phyloP scores from a whole-genome alignment of 1,140 invertebrate genomes.

The Frieseomelitta varia region DNA sequence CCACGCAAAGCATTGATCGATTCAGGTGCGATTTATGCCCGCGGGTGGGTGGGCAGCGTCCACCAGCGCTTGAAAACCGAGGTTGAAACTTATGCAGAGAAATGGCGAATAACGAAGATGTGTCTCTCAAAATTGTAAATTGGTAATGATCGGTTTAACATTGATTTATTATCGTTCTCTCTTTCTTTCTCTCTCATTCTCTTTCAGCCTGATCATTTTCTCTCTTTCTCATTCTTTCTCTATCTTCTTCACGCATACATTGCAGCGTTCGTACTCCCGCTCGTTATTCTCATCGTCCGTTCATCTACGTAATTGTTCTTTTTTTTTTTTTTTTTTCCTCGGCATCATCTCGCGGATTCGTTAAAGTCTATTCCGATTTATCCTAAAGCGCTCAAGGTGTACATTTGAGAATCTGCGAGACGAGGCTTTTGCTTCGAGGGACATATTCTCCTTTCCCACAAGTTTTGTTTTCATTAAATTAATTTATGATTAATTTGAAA shows the following conservation, averaged over 20 bases:
- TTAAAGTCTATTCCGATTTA: constrained; percentile 60
- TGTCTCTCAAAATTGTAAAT: constrained; percentile 70
- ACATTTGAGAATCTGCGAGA: constrained; percentile 76
- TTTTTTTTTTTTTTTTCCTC: constrained; percentile 40
- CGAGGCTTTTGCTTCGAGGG: constrained; percentile 73
- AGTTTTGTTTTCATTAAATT: constrained; percentile 45
- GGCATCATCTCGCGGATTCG: constrained; percentile 80
- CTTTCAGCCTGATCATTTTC: constrained; percentile 35
- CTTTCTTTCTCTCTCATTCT: constrained; percentile 9
- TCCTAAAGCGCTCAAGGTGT: constrained; percentile 56
- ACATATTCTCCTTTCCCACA: constrained; percentile 36
- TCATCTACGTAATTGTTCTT: constrained; percentile 25
- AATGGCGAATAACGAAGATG: constrained; percentile 71
- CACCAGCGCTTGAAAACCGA: constrained; percentile 63
- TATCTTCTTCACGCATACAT: constrained; percentile 15
- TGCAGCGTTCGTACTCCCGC: constrained; percentile 33
- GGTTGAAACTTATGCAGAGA: constrained; percentile 68
- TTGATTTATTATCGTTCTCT: constrained; percentile 72
- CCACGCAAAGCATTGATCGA: background rate
- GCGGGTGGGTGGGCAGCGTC: constrained; percentile 22
- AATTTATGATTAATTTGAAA: constrained; percentile 51
- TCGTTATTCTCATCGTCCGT: constrained; percentile 17
- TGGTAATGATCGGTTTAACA: constrained; percentile 72
- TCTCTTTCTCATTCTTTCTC: constrained; percentile 39
- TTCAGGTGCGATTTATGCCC: constrained; percentile 29